Conservation (phyloP, 1,140 invertebrate species). For the Aphelenchoides avenae region DNA sequence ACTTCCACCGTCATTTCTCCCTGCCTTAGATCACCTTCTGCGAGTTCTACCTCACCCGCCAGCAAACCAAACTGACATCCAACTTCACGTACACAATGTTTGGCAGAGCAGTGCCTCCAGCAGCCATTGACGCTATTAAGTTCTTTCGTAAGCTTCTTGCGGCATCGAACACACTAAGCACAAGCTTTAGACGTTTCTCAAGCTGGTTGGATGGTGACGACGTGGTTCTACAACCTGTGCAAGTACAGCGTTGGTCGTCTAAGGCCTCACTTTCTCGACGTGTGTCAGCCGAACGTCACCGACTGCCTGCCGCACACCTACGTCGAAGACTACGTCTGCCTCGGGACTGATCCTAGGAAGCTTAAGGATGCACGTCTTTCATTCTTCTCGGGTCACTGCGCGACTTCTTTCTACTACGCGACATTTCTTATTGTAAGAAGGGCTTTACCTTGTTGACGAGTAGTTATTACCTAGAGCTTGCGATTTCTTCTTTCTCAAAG, state of each 20-base stretch:
- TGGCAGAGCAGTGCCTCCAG: background rate
- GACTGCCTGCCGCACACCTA: slow-evolving; percentile 53
- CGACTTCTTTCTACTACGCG: slow-evolving; percentile 18
- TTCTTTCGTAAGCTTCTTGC: background rate
- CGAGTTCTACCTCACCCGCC: background rate
- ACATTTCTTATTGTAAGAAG: slow-evolving; percentile 19
- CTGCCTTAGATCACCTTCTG: slow-evolving; percentile 11
- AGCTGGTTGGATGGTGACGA: background rate
- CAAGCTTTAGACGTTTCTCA: background rate
- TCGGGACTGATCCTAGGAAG: slow-evolving; percentile 33
- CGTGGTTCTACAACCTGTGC: slow-evolving; percentile 2
- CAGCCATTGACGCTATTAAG: slow-evolving; percentile 11
- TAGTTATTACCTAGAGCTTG: too few relatives aligned
- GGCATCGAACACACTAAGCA: background rate
- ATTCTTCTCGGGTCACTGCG: slow-evolving; percentile 14
- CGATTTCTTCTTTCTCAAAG: background rate
- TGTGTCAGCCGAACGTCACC: slow-evolving; percentile 62
- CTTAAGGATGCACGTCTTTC: slow-evolving; percentile 12
- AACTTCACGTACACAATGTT: slow-evolving; percentile 7
- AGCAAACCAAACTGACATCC: background rate
- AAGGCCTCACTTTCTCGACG: slow-evolving; percentile 71
- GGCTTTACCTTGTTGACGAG: too few relatives aligned
- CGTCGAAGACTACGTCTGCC: slow-evolving; percentile 60
- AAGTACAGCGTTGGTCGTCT: slow-evolving; percentile 20
- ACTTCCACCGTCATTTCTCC: slow-evolving; percentile 3